Evolutionary conservation across 2,888 invertebrate species (phyloP), one percentile per base, ranked within the genome.

Genomic region (Ferrisia virgata): DNA sequence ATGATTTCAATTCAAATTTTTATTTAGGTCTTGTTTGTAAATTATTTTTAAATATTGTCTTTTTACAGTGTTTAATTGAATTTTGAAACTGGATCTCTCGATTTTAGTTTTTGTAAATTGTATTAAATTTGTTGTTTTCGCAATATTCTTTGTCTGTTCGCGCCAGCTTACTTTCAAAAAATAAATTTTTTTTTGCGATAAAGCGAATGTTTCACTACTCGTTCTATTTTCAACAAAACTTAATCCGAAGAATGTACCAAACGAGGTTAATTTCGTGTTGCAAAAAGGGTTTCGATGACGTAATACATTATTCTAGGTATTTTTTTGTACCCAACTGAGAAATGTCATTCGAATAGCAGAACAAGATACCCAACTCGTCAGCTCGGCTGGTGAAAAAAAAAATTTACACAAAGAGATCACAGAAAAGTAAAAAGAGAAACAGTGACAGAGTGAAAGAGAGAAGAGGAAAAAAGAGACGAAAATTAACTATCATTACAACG

Each of bases 401-500:
- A 58, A 58, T n/a, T n/a, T n/a, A n/a, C n/a, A n/a, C n/a, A n/a
- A n/a, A n/a, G n/a, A n/a, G n/a, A n/a, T n/a, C n/a, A n/a, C n/a
- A n/a, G n/a, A 58, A 25, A 58, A 22, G 25, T 0, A n/a, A n/a
- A 47, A 47, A 47, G 18, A n/a, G 1, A 47, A 15, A 15, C 47
- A 18, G 8, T 1, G 22, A 22, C 6, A 22, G 22, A n/a, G 18
- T 47, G 28, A 13, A 8, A 25, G 1, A 25, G 6, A 28, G 18
- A 36, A 9, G 36, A 5, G 36, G 1, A 18, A 36, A 76, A 18
- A 76, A 53, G 36, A 64, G 11, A 76, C 72, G 72, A 76, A 76
- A 76, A 76, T 76, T 76, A 76, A 36, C 72, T 76, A 76, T 18
- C 72, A 76, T 76, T 76, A 76, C 72, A 36, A 18, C 72, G 64